These are phyloP conservation scores for Sorex maritimensis DNA, from an alignment of 2,797 vertebrate genomes.

Conservation along the genomic window DNA sequence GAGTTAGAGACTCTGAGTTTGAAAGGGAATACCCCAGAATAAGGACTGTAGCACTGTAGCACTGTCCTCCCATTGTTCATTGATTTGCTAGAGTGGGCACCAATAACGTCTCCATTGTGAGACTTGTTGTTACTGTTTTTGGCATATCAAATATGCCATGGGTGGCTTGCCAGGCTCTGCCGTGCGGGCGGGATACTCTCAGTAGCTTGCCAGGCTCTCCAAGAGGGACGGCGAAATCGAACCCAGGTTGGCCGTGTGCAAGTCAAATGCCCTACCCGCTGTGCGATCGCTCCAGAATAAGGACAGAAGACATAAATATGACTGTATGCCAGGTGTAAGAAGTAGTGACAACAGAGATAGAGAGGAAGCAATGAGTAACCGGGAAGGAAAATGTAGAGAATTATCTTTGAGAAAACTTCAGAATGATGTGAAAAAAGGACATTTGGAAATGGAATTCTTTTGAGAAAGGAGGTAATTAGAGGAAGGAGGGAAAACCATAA, in stretches of 20 bases:
- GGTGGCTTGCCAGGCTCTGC: too few relatives aligned
- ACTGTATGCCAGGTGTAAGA: slow-evolving; percentile 10
- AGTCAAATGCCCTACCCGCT: too few relatives aligned
- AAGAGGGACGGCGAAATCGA: too few relatives aligned
- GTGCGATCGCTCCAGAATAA: neutral
- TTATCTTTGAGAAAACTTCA: neutral
- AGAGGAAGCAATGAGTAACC: slow-evolving; percentile 36
- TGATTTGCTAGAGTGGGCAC: too few relatives aligned
- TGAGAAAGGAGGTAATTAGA: neutral
- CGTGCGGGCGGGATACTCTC: too few relatives aligned
- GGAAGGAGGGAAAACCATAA: neutral
- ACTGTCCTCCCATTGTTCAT: too few relatives aligned
- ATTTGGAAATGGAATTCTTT: neutral
- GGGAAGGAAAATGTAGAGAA: slow-evolving; percentile 22
- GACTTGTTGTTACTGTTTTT: too few relatives aligned
- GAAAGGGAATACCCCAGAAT: rapidly evolving
- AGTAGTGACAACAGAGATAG: slow-evolving; percentile 4
- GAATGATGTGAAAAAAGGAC: neutral
- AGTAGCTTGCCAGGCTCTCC: too few relatives aligned
- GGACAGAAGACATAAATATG: neutral
- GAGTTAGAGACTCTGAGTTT: slow-evolving; percentile 22
- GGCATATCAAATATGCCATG: too few relatives aligned
- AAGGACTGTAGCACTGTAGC: neutral
- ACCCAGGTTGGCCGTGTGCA: too few relatives aligned
- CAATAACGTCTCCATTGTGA: too few relatives aligned